phyloP scores from a whole-genome alignment of 2,888 invertebrate genomes.

The Conchocele bisecta region DNA sequence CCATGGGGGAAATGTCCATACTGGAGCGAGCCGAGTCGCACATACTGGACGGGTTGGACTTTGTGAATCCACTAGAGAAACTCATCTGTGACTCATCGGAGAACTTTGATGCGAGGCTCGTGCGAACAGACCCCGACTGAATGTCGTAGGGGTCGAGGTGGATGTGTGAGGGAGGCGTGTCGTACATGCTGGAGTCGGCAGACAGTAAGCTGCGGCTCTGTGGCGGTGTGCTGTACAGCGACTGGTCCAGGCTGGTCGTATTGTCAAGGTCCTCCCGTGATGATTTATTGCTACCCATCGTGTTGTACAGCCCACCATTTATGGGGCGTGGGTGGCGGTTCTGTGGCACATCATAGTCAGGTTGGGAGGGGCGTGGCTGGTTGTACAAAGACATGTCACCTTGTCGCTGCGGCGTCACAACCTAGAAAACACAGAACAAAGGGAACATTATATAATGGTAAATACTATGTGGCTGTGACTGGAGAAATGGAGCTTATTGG shows the following conservation, averaged over 20 bases:
- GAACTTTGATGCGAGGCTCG: slow-evolving; percentile 81
- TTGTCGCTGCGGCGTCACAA: slow-evolving; percentile 56
- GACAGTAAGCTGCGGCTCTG: slow-evolving; percentile 49
- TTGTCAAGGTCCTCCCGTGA: slow-evolving; percentile 53
- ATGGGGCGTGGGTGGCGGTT: slow-evolving; percentile 54
- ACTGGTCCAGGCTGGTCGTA: slow-evolving; percentile 55
- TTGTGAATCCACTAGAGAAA: slow-evolving; percentile 84
- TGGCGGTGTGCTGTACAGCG: slow-evolving; percentile 71
- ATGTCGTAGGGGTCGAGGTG: slow-evolving; percentile 61
- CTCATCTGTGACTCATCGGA: slow-evolving; percentile 80
- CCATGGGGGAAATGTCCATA: slow-evolving; percentile 78
- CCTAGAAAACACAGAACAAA: slow-evolving; percentile 56
- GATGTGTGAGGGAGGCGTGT: slow-evolving; percentile 68
- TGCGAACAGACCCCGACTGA: slow-evolving; percentile 75
- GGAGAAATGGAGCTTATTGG: no score
- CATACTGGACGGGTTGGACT: slow-evolving; percentile 85
- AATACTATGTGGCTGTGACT: no score
- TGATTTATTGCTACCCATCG: slow-evolving; percentile 44
- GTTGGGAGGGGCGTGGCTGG: slow-evolving; percentile 40
- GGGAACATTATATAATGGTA: no score
- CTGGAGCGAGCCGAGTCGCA: slow-evolving; percentile 85
- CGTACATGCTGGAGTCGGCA: slow-evolving; percentile 61
- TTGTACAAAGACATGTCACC: slow-evolving; percentile 55
- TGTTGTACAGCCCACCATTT: slow-evolving; percentile 62
- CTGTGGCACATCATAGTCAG: slow-evolving; percentile 79